Evolutionary conservation across 2,888 invertebrate genomes (phyloP).

Genomic region (Lasioglossum vierecki): DNA sequence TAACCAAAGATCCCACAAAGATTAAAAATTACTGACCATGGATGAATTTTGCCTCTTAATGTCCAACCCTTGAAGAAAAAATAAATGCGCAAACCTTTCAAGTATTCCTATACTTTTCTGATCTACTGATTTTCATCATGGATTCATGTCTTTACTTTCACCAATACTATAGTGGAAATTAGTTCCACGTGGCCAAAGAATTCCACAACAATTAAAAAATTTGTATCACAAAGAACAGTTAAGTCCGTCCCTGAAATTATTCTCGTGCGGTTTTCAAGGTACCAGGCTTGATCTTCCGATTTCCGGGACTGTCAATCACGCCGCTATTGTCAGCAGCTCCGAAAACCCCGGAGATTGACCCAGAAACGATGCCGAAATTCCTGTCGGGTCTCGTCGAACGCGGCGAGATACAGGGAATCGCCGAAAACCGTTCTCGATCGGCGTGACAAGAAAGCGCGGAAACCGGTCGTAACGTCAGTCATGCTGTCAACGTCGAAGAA

Average conservation of each 20-base stretch:
- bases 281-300: not conserved
- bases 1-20: too few species aligned
- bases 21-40: conserved; percentile 30
- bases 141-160: too few species aligned
- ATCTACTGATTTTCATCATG: not conserved
- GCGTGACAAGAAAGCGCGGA: conserved; percentile 29
- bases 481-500: conserved; percentile 61
- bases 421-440: conserved; percentile 26
- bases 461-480: conserved; percentile 63
- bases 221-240: not conserved
- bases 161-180: not conserved
- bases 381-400: not conserved
- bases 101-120: not conserved
- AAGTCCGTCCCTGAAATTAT: not conserved
- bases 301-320: not conserved
- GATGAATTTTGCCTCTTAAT: conserved; percentile 31
- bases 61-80: not conserved
- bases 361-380: not conserved
- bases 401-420: not conserved
- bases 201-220: too few species aligned
- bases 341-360: not conserved
- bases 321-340: not conserved
- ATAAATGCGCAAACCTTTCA: not conserved
- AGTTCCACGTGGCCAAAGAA: too few species aligned
- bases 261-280: not conserved